These are phyloP conservation scores for Chloroceryle inda DNA, from an alignment of 2,797 vertebrate genomes.

Conservation along the genomic window DNA sequence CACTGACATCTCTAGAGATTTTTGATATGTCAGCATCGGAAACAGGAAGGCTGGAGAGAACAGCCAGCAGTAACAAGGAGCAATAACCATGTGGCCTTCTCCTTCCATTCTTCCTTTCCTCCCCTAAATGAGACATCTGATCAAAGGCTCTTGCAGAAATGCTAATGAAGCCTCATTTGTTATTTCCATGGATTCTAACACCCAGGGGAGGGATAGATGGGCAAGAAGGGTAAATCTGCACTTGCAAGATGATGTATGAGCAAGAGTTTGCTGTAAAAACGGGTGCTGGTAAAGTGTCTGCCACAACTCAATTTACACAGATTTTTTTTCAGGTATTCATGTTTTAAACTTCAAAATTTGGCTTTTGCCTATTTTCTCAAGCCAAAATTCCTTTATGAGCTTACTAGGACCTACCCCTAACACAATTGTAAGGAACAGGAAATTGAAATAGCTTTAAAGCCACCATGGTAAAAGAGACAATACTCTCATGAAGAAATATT, in stretches of 20 bases:
- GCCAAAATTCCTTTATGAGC: background rate
- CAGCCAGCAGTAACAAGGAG: conserved; percentile 56
- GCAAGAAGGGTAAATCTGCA: conserved; percentile 15
- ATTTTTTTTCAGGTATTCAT: background rate
- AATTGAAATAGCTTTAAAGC: background rate
- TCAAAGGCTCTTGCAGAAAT: conserved; percentile 63
- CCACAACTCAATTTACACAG: background rate
- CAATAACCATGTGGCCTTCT: conserved; percentile 35
- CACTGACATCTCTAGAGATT: conserved; percentile 7
- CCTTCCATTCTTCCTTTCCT: conserved; percentile 51
- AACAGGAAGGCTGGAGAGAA: conserved; percentile 67
- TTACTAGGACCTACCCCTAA: background rate
- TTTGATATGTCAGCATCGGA: conserved; percentile 30
- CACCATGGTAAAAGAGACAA: background rate
- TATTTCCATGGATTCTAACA: conserved; percentile 31
- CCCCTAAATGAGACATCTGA: conserved; percentile 45
- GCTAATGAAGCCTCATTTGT: conserved; percentile 51
- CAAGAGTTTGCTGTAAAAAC: background rate
- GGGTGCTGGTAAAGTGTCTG: background rate
- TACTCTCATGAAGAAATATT: background rate
- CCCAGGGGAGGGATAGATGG: conserved; percentile 40
- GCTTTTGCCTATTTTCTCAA: background rate
- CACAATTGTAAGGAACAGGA: background rate
- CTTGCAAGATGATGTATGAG: background rate
- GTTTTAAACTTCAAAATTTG: background rate